These are phyloP conservation scores for Didymodactylos carnosus DNA, from an alignment of 2,888 invertebrate species.

Conservation along the genomic window DNA sequence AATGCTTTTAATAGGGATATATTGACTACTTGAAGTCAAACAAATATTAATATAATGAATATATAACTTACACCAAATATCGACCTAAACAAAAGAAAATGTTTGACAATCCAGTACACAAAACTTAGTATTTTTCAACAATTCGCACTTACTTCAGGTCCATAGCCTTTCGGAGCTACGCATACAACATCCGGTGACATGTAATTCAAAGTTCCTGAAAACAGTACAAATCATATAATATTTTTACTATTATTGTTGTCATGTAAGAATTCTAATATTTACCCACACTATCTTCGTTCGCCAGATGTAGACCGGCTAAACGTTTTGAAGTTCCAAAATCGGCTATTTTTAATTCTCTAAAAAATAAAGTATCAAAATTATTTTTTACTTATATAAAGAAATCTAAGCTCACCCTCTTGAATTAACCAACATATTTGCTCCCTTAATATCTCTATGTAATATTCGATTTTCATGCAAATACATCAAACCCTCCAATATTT, in stretches of 20 bases:
- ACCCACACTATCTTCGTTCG: not conserved
- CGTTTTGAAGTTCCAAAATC: not conserved
- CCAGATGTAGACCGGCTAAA: not conserved
- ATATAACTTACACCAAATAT: not conserved
- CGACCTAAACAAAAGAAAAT: not conserved
- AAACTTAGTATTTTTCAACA: not conserved
- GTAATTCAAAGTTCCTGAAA: not conserved
- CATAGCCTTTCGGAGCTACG: not conserved
- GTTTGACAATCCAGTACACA: no score
- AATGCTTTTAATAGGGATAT: no score
- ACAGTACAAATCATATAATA: not conserved
- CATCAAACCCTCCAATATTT: not conserved
- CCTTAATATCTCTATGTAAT: not conserved
- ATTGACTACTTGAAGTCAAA: no score
- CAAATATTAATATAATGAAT: no score
- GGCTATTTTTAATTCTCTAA: not conserved
- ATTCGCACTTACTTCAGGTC: not conserved
- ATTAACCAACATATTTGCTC: not conserved
- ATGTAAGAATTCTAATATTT: no score
- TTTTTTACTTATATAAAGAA: not conserved
- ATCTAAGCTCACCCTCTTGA: not conserved
- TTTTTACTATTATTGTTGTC: not conserved
- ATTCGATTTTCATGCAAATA: constrained; percentile 1
- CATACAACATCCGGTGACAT: not conserved
- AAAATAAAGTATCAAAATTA: not conserved